Base-by-base conservation (phyloP, 2,888 invertebrate species). In the Argyra leucocephala region DNA sequence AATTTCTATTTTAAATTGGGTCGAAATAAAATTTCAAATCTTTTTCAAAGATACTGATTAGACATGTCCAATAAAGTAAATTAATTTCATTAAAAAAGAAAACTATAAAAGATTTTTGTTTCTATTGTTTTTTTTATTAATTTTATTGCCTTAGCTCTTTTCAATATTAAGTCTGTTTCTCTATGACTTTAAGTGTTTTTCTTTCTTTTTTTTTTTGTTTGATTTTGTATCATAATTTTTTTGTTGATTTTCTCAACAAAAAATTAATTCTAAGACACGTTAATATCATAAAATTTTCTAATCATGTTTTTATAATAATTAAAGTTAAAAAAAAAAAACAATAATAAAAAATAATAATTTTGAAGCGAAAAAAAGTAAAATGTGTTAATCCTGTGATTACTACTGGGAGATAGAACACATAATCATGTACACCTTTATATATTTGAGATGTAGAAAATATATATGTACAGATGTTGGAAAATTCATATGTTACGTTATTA, bases 241-340 rank as follows among this genome's bases (percentile, higher is more conserved):
- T 31, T 31, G 5, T 6, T 31, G 15, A 2, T 48, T 48, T 18
- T 48, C 15, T 48, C 18, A 18, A 18, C 9, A 12, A 48, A 48
- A 48, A 48, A 48, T 48, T 48, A 48, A 48, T 48, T 48, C 48
- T 48, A 48, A 48, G 48, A 48, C 48, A 48, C 48, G 48, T 48
- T 48, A 48, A 48, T 12, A 48, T 48, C 48, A 48, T 48, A 48
- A 48, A 48, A 48, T 12, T 12, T 48, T 48, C 18, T 48, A 48
- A 48, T 48, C n/a, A 48, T 48, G 18, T n/a, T 48, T 48, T 48
- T 48, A 48, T 48, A 48, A 48, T 48, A 5, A 48, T 48, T 48
- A 48, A 48, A 18, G 12, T 48, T 18, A 31, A 31, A 31, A 6
- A 31, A 26, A 2, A 31, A 31, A 12, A 31, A 37, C 37, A 37